Conservation (phyloP, 2,113 vertebrate genomes). For the Elanus axillaris region DNA sequence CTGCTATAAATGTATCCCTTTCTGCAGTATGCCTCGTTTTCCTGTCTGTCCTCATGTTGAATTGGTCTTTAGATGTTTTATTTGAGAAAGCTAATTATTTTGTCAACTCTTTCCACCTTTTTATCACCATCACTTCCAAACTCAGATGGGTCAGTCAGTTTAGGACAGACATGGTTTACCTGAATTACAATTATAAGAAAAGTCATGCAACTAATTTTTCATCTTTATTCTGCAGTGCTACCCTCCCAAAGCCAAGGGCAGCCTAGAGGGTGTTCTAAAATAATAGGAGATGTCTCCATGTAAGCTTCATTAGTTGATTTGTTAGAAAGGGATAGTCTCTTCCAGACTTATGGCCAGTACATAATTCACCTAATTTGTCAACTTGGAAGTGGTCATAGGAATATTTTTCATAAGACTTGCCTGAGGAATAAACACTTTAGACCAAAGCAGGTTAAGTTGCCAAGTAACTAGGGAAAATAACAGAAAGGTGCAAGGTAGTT, state of each 20-base stretch:
- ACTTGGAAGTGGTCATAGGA: background rate
- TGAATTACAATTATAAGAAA: background rate
- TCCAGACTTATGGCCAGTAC: background rate
- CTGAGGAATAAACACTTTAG: background rate
- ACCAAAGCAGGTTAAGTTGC: background rate
- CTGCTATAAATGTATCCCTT: background rate
- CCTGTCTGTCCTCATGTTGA: background rate
- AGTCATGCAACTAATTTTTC: rapidly evolving
- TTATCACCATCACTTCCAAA: background rate
- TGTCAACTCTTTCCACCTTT: background rate
- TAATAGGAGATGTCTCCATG: background rate
- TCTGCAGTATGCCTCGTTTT: background rate
- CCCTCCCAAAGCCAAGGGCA: background rate
- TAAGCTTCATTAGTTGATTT: background rate
- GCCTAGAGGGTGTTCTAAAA: background rate
- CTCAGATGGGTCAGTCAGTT: background rate
- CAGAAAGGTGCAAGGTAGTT: background rate
- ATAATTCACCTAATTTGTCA: background rate
- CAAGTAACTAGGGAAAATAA: background rate
- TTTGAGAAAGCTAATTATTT: background rate
- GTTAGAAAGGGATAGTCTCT: background rate
- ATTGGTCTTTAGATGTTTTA: background rate
- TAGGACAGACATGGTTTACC: background rate
- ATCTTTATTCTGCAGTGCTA: background rate
- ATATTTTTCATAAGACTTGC: background rate